phyloP scores from a whole-genome alignment of 1,140 invertebrate genomes.

The Drosophila kohkoa region DNA sequence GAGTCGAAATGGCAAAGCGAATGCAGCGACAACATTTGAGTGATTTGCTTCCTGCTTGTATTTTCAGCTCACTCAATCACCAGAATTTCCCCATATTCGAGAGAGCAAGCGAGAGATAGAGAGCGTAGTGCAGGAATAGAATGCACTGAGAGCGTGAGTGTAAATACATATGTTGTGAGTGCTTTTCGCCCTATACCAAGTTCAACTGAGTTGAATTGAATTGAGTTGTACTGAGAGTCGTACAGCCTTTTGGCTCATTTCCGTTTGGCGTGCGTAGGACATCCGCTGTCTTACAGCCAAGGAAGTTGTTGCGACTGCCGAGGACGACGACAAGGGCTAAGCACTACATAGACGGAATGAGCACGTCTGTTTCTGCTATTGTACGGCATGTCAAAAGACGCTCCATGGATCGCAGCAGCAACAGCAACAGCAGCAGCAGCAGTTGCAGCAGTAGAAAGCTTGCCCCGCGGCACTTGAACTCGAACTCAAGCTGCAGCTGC shows the following conservation, averaged over 20 bases:
- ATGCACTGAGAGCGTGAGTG: slow-evolving; percentile 7
- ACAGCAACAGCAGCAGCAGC: neutral
- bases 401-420: slow-evolving; percentile 19
- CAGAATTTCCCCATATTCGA: slow-evolving; percentile 26
- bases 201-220: no score
- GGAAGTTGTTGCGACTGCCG: slow-evolving; percentile 68
- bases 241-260: slow-evolving; percentile 63
- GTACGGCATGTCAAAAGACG: slow-evolving; percentile 34
- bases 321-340: slow-evolving; percentile 31
- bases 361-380: slow-evolving; percentile 10
- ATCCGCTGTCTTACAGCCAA: slow-evolving; percentile 67
- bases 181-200: neutral
- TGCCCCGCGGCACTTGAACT: no score
- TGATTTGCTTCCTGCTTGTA: neutral
- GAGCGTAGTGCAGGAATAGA: slow-evolving; percentile 1
- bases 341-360: slow-evolving; percentile 13
- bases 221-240: neutral
- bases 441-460: neutral
- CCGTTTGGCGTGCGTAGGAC: slow-evolving; percentile 57
- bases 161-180: neutral
- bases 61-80: slow-evolving; percentile 30
- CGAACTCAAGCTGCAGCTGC: no score
- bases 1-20: neutral
- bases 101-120: slow-evolving; percentile 16
- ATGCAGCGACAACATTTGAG: neutral